Percentiles rank a stretch among this genome's conserved stretches.
Evolutionary conservation across 2,888 invertebrate species (phyloP).

Genomic region (Oscheius myriophilus): DNA sequence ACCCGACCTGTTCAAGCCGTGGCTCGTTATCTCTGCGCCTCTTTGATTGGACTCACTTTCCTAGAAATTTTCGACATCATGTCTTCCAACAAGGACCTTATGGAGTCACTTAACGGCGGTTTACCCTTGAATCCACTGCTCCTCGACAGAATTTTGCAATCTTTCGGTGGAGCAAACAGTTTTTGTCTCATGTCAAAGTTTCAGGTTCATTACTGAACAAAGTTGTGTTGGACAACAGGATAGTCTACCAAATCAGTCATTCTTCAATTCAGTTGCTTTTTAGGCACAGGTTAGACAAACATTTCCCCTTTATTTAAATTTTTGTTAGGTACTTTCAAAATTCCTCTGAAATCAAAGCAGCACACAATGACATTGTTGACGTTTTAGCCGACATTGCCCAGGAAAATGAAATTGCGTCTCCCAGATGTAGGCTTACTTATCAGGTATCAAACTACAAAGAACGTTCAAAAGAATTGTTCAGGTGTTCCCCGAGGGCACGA

Average conservation of each 20-base stretch:
- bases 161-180: conserved; percentile 32
- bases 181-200: neutral
- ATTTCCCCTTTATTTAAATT: neutral
- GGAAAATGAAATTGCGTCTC: conserved; percentile 35
- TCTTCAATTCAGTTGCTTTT: conserved; percentile 26
- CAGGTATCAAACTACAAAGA: conserved; percentile 8
- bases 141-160: conserved; percentile 47
- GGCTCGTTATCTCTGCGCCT: conserved; percentile 40
- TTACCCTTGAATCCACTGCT: conserved; percentile 47
- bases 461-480: conserved; percentile 18
- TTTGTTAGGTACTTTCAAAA: conserved; percentile 14
- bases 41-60: conserved; percentile 55
- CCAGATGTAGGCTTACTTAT: conserved; percentile 40
- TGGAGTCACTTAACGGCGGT: conserved; percentile 32
- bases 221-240: conserved; percentile 34
- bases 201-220: conserved; percentile 23
- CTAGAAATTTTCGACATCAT: conserved; percentile 56
- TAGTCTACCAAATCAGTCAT: conserved; percentile 40
- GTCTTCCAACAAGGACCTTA: conserved; percentile 31
- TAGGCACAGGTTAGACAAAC: conserved; percentile 30
- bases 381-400: conserved; percentile 49
- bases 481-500: conserved; percentile 58
- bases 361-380: conserved; percentile 50
- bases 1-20: conserved; percentile 37
- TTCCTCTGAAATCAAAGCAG: conserved; percentile 33